Conservation (phyloP, 2,888 invertebrate species). For the Clitarchus hookeri region DNA sequence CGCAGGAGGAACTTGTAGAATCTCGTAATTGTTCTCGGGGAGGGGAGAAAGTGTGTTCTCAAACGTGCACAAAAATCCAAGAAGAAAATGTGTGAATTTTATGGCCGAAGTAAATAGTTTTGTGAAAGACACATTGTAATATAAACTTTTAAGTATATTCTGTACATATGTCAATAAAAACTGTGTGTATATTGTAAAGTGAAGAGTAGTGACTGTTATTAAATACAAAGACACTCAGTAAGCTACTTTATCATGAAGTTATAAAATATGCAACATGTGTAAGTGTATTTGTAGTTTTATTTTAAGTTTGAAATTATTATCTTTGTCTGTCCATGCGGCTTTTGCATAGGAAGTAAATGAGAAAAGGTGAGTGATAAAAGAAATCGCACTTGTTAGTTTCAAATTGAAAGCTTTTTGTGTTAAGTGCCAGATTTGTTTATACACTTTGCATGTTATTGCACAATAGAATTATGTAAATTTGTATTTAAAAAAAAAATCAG, state of each 20-base stretch:
- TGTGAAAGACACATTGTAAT: slow-evolving; percentile 1
- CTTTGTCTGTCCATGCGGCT: slow-evolving; percentile 37
- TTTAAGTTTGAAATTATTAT: not conserved
- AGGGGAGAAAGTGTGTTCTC: slow-evolving; percentile 2
- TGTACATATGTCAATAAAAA: not conserved
- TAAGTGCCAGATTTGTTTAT: not conserved
- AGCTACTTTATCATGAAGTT: not conserved
- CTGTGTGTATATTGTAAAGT: not conserved
- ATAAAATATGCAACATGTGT: not conserved
- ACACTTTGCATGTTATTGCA: not conserved
- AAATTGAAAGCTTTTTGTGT: not conserved
- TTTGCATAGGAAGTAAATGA: slow-evolving; percentile 38
- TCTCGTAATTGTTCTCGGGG: not conserved
- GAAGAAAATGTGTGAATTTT: slow-evolving; percentile 12
- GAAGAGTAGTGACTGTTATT: not conserved
- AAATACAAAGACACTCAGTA: not conserved
- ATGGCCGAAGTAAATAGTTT: not conserved
- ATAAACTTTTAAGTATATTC: not conserved
- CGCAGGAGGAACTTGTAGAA: slow-evolving; percentile 40
- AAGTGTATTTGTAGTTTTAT: not conserved
- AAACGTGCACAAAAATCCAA: not conserved
- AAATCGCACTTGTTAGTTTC: not conserved
- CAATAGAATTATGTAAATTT: no score
- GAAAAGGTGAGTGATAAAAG: slow-evolving; percentile 25
- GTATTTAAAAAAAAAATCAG: no score